These are phyloP conservation scores for Notolepis coatsorum DNA, from an alignment of 2,797 vertebrate genomes.

Conservation along the genomic window DNA sequence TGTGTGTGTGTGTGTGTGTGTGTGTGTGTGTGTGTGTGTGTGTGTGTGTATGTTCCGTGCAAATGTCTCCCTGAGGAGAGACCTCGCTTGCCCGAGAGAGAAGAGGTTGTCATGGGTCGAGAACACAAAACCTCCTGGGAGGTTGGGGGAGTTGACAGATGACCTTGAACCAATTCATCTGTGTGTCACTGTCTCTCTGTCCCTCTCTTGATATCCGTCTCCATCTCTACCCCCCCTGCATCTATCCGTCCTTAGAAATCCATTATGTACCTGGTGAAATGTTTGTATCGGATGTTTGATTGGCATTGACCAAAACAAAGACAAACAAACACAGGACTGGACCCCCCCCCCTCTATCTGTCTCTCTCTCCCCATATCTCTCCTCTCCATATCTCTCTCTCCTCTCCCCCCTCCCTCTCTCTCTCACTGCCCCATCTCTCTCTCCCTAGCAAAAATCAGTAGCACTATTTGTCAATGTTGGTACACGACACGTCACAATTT, in stretches of 20 bases:
- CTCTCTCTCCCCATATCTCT: background rate
- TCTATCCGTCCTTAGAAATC: too few relatives aligned
- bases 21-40: background rate
- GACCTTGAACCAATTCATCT: constrained; percentile 14
- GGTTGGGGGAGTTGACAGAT: constrained; percentile 25
- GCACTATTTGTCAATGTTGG: too few relatives aligned
- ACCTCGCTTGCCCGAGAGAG: constrained; percentile 12
- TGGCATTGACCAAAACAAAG: too few relatives aligned
- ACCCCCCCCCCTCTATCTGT: background rate
- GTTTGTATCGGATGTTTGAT: too few relatives aligned
- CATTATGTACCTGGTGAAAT: too few relatives aligned
- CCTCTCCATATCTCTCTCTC: background rate
- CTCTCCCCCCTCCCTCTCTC: background rate
- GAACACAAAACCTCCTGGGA: constrained; percentile 29
- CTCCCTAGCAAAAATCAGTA: too few relatives aligned
- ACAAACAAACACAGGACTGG: too few relatives aligned
- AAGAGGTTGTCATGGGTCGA: constrained; percentile 40
- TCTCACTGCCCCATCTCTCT: background rate
- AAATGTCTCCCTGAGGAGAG: background rate
- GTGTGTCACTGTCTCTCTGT: background rate
- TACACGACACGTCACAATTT: too few relatives aligned
- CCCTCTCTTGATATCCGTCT: background rate
- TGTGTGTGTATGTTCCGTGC: background rate
- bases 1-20: background rate
- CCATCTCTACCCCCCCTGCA: background rate